These are phyloP conservation scores for Prinia subflava DNA, from an alignment of 2,113 vertebrate species.

Conservation along the genomic window DNA sequence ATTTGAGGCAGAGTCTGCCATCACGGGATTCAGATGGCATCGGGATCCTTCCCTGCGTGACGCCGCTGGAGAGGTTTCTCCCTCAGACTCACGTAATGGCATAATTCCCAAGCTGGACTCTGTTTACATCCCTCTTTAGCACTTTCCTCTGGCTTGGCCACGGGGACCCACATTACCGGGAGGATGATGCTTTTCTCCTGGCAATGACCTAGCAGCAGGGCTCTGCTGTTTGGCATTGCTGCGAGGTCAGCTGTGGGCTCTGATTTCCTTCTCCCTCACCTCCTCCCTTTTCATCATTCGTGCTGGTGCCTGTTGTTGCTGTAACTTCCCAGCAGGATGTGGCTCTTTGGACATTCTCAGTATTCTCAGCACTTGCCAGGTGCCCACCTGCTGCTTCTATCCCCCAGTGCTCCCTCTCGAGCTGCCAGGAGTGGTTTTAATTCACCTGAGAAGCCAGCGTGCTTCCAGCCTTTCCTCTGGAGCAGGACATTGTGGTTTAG, in stretches of 20 bases:
- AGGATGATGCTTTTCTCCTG: background rate
- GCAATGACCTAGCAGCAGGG: background rate
- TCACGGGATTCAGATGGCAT: background rate
- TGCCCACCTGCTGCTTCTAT: background rate
- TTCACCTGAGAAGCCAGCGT: background rate
- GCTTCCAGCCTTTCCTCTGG: background rate
- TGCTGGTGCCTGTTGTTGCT: background rate
- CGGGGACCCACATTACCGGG: background rate
- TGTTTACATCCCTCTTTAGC: background rate
- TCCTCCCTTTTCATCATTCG: background rate
- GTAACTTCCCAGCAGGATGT: background rate
- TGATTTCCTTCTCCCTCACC: background rate
- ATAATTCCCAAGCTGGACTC: background rate
- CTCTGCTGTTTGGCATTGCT: background rate
- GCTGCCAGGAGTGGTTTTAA: background rate
- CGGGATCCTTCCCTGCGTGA: background rate
- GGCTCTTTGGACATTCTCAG: background rate
- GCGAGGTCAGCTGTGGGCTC: background rate
- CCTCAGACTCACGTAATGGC: background rate
- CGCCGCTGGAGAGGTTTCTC: background rate
- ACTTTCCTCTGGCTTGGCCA: background rate
- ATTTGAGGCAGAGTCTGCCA: background rate
- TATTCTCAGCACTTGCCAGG: background rate
- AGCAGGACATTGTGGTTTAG: accelerated
- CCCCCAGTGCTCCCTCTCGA: background rate